phyloP scores from a whole-genome alignment of 2,797 vertebrate genomes.

The Myotis pilosus region DNA sequence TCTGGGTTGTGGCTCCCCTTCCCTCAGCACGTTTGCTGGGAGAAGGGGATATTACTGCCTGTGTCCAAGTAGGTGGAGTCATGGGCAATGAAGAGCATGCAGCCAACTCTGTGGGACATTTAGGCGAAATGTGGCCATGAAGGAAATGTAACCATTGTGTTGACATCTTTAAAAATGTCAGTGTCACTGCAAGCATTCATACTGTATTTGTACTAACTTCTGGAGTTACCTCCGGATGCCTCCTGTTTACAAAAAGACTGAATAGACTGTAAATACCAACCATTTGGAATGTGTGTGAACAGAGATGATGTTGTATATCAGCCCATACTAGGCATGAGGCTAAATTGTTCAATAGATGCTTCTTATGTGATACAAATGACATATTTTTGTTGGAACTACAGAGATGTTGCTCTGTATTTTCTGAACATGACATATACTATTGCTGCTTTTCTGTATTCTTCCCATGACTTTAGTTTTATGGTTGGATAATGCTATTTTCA shows the following conservation, averaged over 20 bases:
- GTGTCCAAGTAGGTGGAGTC: neutral
- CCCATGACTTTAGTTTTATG: neutral
- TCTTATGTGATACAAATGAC: neutral
- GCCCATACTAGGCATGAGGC: neutral
- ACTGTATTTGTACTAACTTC: constrained; percentile 21
- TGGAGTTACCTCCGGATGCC: neutral
- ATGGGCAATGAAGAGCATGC: neutral
- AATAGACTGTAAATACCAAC: neutral
- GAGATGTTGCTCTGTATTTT: neutral
- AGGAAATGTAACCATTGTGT: neutral
- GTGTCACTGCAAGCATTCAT: neutral
- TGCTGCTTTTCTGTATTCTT: neutral
- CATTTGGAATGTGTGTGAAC: neutral
- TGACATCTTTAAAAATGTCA: neutral
- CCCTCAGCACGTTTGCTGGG: neutral
- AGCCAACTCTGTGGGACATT: neutral
- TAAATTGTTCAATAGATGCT: neutral
- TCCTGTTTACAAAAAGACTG: neutral
- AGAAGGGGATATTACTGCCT: neutral
- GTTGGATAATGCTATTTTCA: neutral
- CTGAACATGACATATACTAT: neutral
- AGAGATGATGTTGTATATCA: neutral
- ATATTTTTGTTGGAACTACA: neutral
- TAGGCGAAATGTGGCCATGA: neutral
- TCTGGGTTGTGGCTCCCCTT: neutral